Evolutionary conservation across 92 coral and sea anemone species (phyloP).

Genomic region (Siderastrea radians): DNA sequence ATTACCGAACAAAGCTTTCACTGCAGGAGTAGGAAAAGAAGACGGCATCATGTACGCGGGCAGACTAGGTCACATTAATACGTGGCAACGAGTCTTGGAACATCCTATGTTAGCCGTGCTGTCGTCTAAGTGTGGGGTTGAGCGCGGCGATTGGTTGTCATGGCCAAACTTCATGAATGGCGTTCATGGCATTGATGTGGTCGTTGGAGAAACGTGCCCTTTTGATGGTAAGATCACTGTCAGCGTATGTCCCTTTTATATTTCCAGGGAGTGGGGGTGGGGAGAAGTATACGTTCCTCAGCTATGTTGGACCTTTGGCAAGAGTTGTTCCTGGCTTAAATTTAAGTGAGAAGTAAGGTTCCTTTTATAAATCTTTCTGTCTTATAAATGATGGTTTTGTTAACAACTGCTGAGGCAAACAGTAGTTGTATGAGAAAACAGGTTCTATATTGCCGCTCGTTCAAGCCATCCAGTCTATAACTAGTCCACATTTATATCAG

Average conservation of each 20-base stretch:
- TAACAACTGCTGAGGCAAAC: too few relatives aligned
- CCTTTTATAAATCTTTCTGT: too few relatives aligned
- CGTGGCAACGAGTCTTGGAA: constrained; percentile 60
- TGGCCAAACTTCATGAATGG: constrained; percentile 50
- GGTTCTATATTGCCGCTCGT: too few relatives aligned
- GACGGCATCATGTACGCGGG: constrained; percentile 4
- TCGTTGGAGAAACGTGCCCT: constrained; percentile 46
- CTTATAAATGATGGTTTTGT: too few relatives aligned
- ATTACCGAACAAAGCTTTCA: neutral
- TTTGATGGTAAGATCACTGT: constrained; percentile 20
- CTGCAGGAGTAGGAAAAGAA: constrained; percentile 6
- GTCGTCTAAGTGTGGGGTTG: constrained; percentile 62
- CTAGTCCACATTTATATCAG: too few relatives aligned
- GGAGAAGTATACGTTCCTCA: too few relatives aligned
- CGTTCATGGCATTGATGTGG: neutral
- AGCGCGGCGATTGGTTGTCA: constrained; percentile 58
- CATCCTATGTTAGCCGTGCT: constrained; percentile 33
- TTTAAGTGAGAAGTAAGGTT: too few relatives aligned
- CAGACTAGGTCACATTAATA: constrained; percentile 34
- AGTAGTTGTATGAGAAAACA: too few relatives aligned
- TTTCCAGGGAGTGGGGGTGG: too few relatives aligned
- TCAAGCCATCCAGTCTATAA: too few relatives aligned
- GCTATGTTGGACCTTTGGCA: too few relatives aligned
- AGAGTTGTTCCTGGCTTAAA: too few relatives aligned
- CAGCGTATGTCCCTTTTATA: neutral